Percentiles rank a stretch among this genome's conserved stretches.
Evolutionary conservation across 1,140 invertebrate genomes (phyloP).

Genomic region (Lordiphosa clarofinis): DNA sequence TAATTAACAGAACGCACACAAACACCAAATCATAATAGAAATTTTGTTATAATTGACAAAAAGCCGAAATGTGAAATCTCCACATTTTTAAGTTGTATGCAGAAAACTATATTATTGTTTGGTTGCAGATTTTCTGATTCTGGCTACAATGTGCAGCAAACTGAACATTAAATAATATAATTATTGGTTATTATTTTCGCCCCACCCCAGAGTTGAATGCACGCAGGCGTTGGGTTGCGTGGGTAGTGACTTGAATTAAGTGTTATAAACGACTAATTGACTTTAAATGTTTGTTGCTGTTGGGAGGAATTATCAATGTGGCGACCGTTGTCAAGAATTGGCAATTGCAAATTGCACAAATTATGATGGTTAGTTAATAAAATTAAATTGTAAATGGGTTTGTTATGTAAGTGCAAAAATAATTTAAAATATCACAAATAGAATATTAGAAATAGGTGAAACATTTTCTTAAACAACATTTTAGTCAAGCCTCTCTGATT

Average conservation of each 20-base stretch:
- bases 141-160: slow-evolving; percentile 7
- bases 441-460: too few relatives aligned
- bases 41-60: slow-evolving; percentile 11
- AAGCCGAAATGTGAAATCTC: slow-evolving; percentile 6
- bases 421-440: too few relatives aligned
- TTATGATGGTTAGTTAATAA: slow-evolving; percentile 1
- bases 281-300: slow-evolving; percentile 7
- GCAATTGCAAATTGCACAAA: slow-evolving; percentile 8
- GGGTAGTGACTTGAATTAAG: slow-evolving; percentile 4
- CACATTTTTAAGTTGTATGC: background rate
- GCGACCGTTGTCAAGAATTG: slow-evolving; percentile 7
- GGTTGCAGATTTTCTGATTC: background rate
- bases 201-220: background rate
- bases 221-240: too few relatives aligned
- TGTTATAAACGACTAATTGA: slow-evolving; percentile 4
- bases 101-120: slow-evolving; percentile 3
- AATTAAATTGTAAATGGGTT: too few relatives aligned
- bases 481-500: too few relatives aligned
- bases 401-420: too few relatives aligned
- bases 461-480: too few relatives aligned
- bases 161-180: slow-evolving; percentile 15
- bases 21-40: slow-evolving; percentile 2
- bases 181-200: slow-evolving; percentile 11
- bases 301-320: slow-evolving; percentile 3
- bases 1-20: slow-evolving; percentile 32